phyloP scores from a whole-genome alignment of 1,140 invertebrate genomes.

The Plectrocnemia conspersa region DNA sequence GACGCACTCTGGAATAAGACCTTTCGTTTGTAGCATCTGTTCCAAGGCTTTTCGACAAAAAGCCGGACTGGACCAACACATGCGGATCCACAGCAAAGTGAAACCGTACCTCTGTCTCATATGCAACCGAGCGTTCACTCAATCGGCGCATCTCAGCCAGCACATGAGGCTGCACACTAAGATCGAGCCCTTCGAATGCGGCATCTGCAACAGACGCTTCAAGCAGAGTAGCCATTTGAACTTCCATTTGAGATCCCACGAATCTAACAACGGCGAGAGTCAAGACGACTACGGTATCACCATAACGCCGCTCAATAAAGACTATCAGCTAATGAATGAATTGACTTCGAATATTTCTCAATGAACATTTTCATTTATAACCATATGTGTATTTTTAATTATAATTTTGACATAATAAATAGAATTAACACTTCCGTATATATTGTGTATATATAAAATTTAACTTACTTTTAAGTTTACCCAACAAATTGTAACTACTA shows the following conservation, averaged over 20 bases:
- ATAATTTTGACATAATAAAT: too few relatives aligned
- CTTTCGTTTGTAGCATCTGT: constrained; percentile 61
- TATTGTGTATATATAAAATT: too few relatives aligned
- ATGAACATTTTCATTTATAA: too few relatives aligned
- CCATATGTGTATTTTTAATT: too few relatives aligned
- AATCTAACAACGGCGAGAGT: constrained; percentile 10
- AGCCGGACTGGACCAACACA: constrained; percentile 51
- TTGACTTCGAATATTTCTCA: too few relatives aligned
- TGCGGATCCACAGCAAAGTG: constrained; percentile 54
- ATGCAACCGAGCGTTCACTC: constrained; percentile 62
- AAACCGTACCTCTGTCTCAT: constrained; percentile 66
- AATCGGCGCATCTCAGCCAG: constrained; percentile 48
- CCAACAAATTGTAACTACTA: too few relatives aligned
- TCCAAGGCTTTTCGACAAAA: constrained; percentile 73
- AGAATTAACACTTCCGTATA: too few relatives aligned
- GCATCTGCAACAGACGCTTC: constrained; percentile 53
- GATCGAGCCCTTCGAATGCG: constrained; percentile 70
- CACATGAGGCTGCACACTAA: constrained; percentile 55
- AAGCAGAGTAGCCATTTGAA: constrained; percentile 51
- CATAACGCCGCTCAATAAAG: too few relatives aligned
- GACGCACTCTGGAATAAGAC: constrained; percentile 61
- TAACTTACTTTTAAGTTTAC: too few relatives aligned
- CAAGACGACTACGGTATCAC: too few relatives aligned
- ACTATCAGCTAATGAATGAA: too few relatives aligned
- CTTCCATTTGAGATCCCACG: constrained; percentile 47